Base-by-base conservation (phyloP, 2,113 vertebrate genomes). In the Ciconia boyciana region DNA sequence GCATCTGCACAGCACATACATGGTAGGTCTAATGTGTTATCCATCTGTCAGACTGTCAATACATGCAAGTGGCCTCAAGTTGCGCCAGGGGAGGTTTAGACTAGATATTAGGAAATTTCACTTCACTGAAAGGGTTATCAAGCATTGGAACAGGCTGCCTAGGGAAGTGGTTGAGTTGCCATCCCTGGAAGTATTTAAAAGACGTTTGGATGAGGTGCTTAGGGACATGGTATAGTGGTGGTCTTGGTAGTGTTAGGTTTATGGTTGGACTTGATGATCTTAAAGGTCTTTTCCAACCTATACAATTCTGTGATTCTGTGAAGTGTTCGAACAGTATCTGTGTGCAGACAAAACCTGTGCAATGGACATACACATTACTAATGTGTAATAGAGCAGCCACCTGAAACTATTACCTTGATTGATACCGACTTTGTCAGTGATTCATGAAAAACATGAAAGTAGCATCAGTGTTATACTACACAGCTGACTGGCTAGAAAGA, bases 361-460 rank as follows among this genome's bases (percentile, higher is more conserved):
- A 39, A 39, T 10, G 26, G 48, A 39, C 5, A 1, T 22, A 7
- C 22, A 21, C 0, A 0, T 39, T 64, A n/a, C 20, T 71, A 41
- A 36, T 0, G 22, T 34, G n/a, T 28, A 19, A 39, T 9, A 66
- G 29, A 84, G 41, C 83, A 66, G 46, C 55, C 48, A 22, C 28
- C 12, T 70, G 64, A 72, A 92, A 51, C 25, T 26, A 24, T 76
- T 46, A n/a, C 29, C 34, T 87, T 57, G 61, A 58, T 9, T 41
- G 15, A 79, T 36, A 57, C 39, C 36, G 41, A 54, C 52, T n/a
- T 54, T 84, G 60, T 41, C 36, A 62, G 43, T 6, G 77, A 81
- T 51, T 66, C 28, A 46, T 22, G n/a, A 43, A 89, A 78, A 77
- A 54, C 10, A 29, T 15, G 25, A 14, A 84, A 74, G 41, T n/a